Base-by-base conservation (phyloP, 2,797 vertebrate species). In the Gila robusta region DNA sequence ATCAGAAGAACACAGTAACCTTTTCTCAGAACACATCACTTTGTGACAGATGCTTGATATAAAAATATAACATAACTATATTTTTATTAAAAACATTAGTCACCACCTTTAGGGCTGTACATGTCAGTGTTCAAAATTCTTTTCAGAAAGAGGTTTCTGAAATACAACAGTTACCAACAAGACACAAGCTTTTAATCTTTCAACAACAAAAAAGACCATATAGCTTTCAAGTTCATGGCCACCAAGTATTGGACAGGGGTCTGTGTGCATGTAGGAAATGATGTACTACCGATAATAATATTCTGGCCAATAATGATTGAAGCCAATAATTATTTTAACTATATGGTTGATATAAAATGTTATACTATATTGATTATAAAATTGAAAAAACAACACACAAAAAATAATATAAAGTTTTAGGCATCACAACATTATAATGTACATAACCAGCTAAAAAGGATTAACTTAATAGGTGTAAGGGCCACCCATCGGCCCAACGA, bases 21-120 rank as follows among this genome's bases (percentile, higher is more conserved):
- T 41, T 41, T 37, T 56, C 35, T 56, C 62, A 78, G 44, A 67
- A 28, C 21, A 3, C 12, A 5, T 47, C 14, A 23, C 44, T 78
- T 37, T 77, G 49, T 77, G 23, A 62, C 54, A 62, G 76, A 79
- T 79, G 17, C 54, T 17, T 77, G 73, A 77, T 35, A 35, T 23
- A 54, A 77, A 23, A 54, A 37, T 28, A 32, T 32, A 32, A 76
- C 21, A 54, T 32, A 3, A 2, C n/a, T 17, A 28, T 35, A 21
- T 21, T 54, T 74, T 17, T 59, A n/a, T 59, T 41, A 39, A 26
- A 14, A 16, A 62, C 26, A 9, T 17, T 52, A 35, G 74, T 23
- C 32, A 56, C 7, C 14, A 41, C 19, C 7, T 39, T 39, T 26
- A 59, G 49, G 14, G 73, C 11, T 35, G 73, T 56, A 17, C 23